A percentile compares a stretch with the other conserved stretches of the same genome.
phyloP scores from a whole-genome alignment of 2,113 vertebrate species.

The Numenius arquata region DNA sequence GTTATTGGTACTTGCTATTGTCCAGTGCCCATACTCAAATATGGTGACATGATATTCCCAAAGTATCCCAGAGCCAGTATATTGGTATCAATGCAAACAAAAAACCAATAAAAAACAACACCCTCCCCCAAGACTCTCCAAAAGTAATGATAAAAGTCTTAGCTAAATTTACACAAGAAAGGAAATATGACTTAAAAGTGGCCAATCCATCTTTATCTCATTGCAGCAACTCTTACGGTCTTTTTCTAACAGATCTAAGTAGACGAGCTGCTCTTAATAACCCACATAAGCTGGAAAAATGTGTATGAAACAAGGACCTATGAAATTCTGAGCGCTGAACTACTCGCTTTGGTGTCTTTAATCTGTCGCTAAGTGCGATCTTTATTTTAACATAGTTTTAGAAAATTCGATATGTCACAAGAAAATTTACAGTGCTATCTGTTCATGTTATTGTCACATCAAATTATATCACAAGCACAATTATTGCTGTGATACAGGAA shows the following conservation, averaged over 20 bases:
- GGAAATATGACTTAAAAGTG: slow-evolving; percentile 49
- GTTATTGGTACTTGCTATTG: slow-evolving; percentile 83
- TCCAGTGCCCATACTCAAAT: slow-evolving; percentile 68
- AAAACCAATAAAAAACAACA: not conserved
- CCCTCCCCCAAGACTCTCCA: not conserved
- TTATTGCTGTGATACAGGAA: not conserved
- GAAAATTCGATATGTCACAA: not conserved
- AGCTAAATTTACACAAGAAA: slow-evolving; percentile 60
- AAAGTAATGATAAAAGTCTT: slow-evolving; percentile 37
- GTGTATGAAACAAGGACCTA: not conserved
- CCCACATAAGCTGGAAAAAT: not conserved
- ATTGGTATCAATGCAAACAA: slow-evolving; percentile 42
- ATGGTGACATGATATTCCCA: slow-evolving; percentile 66
- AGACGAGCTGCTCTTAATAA: not conserved
- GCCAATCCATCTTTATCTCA: slow-evolving; percentile 27
- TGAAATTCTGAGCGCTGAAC: slow-evolving; percentile 16
- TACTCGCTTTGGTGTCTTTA: not conserved
- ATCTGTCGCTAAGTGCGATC: fast-evolving
- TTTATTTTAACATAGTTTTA: not conserved
- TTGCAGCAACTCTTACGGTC: slow-evolving; percentile 3
- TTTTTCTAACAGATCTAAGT: slow-evolving; percentile 27
- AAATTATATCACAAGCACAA: not conserved
- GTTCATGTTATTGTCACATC: not conserved
- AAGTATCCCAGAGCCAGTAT: slow-evolving; percentile 27
- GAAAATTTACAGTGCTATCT: not conserved